Base-by-base conservation (phyloP, 2,888 invertebrate species). In the Archips crataeganus region DNA sequence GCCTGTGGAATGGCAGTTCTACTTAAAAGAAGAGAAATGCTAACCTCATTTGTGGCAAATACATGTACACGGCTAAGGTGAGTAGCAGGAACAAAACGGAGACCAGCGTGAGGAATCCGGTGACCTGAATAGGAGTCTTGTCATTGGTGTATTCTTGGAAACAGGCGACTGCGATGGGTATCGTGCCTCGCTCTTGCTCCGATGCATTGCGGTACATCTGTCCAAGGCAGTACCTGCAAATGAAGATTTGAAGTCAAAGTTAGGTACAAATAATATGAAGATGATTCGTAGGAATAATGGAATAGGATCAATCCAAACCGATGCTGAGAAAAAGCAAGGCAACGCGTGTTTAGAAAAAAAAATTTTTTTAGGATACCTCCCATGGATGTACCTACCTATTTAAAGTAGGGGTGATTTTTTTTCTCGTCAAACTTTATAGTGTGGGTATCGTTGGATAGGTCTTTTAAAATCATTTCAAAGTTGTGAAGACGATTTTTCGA, bases 111-210 rank as follows among this genome's bases (percentile, higher is more conserved):
- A 95, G 83, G 9, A 91, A 86, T 0, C 95, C 92, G 65, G 88
- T 90, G 51, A 90, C 92, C 75, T 92, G 90, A 15, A 91, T 85
- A 6, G 84, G 75, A 45, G 63, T 76, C 5, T 84, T 82, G 70
- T 79, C 81, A 89, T 94, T 51, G 90, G 97, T 34, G 90, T 98
- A 96, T 91, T 98, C 65, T 87, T 99, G 89, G 97, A 98, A 94
- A 77, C 95, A 94, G 1, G 93, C 89, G 45, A 95, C 77, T 0
- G 95, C 95, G 11, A 90, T 87, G 1, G 86, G 80, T 0, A 88
- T 77, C 23, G 76, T 80, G 73, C 84, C 92, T 77, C 70, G 78
- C 0, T 75, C 76, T 1, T 66, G 78, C 0, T 77, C 57, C 13
- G 80, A 83, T 13, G 42, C 75, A 77, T 91, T 91, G 3, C 78